A percentile compares a stretch with the other conserved stretches of the same genome.
These are phyloP conservation scores for Amblyjoppa fuscipennis DNA, from an alignment of 2,888 invertebrate genomes.

Conservation along the genomic window DNA sequence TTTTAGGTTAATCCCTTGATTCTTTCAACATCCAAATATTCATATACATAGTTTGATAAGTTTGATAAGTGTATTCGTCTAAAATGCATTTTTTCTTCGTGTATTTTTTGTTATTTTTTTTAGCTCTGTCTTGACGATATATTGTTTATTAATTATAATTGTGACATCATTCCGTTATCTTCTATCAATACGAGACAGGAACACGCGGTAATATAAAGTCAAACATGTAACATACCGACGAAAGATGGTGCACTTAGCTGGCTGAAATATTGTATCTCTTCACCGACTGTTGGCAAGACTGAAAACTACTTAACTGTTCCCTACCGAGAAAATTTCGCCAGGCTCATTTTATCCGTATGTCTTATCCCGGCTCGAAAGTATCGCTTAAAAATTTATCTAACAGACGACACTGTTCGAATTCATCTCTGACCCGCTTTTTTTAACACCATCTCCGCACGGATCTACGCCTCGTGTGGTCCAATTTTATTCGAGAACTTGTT, in stretches of 20 bases:
- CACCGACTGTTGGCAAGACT: slow-evolving; percentile 6
- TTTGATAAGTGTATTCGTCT: not conserved
- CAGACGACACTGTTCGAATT: slow-evolving; percentile 7
- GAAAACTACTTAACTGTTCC: slow-evolving; percentile 8
- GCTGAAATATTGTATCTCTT: not conserved
- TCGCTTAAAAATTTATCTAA: slow-evolving; percentile 1
- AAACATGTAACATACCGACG: not conserved
- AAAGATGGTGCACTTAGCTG: not conserved
- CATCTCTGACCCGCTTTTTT: slow-evolving; percentile 25
- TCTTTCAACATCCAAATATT: not conserved
- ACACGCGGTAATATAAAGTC: not conserved
- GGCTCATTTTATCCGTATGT: not conserved
- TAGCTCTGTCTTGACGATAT: not conserved
- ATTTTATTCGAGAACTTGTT: slow-evolving; percentile 37
- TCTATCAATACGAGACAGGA: not conserved
- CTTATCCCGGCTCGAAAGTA: not conserved
- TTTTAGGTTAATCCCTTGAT: slow-evolving; percentile 26
- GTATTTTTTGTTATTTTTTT: not conserved
- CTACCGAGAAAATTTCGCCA: not conserved
- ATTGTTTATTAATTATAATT: not conserved
- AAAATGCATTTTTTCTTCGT: not conserved
- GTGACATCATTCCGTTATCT: not conserved
- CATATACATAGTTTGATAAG: not conserved
- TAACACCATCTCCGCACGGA: slow-evolving; percentile 2
- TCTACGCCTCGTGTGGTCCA: slow-evolving; percentile 12